Conservation (phyloP, 1,140 invertebrate genomes). For the Brachystomella parvula region DNA sequence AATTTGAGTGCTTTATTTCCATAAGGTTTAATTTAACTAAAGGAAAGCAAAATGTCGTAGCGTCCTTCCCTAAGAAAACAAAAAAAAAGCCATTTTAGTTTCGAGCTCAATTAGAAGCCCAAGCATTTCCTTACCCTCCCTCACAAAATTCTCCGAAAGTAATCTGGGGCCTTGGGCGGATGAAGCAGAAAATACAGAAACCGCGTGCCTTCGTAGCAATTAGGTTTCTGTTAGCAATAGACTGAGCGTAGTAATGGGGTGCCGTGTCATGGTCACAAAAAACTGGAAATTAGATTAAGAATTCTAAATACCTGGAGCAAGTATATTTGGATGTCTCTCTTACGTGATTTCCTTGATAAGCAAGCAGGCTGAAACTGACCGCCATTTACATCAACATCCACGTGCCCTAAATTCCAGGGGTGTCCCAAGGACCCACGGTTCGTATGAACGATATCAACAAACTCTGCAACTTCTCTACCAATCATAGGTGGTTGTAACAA, state of each 20-base stretch:
- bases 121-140: too few relatives aligned
- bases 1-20: too few relatives aligned
- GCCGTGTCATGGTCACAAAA: not conserved
- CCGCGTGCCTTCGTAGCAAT: not conserved
- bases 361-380: not conserved
- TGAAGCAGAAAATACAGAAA: not conserved
- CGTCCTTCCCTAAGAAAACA: too few relatives aligned
- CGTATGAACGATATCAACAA: conserved; percentile 11
- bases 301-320: not conserved
- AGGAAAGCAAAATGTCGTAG: too few relatives aligned
- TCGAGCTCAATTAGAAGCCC: too few relatives aligned
- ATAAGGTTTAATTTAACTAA: too few relatives aligned
- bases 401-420: not conserved
- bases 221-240: not conserved
- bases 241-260: not conserved
- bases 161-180: not conserved
- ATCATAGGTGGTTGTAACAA: not conserved
- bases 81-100: too few relatives aligned
- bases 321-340: not conserved
- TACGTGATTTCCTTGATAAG: not conserved
- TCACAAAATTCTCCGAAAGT: not conserved
- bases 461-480: not conserved
- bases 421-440: not conserved
- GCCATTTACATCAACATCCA: conserved; percentile 1
- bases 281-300: not conserved